Evolutionary conservation across 2,888 invertebrate species (phyloP).

Genomic region (Cacoxenus indagator): DNA sequence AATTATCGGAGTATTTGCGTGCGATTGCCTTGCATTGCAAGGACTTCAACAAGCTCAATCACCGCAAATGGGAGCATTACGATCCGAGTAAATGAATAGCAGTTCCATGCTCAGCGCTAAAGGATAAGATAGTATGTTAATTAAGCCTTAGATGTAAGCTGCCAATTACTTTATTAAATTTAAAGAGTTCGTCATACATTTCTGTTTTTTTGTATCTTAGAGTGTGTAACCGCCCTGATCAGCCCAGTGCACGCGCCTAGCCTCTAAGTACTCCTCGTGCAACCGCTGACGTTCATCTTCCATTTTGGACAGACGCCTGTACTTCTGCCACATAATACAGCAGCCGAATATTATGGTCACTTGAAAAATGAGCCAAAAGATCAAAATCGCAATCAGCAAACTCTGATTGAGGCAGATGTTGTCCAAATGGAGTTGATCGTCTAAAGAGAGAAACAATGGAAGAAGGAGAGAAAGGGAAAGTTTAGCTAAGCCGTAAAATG

Average conservation of each 20-base stretch:
- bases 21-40: constrained; percentile 84
- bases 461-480: neutral
- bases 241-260: constrained; percentile 81
- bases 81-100: constrained; percentile 58
- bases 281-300: constrained; percentile 71
- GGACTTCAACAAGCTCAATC: constrained; percentile 88
- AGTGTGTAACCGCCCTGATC: constrained; percentile 71
- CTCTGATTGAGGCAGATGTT: constrained; percentile 75
- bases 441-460: too few relatives aligned
- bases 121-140: constrained; percentile 4
- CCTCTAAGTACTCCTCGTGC: constrained; percentile 77
- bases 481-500: neutral
- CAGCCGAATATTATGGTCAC: constrained; percentile 73
- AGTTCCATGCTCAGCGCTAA: constrained; percentile 31
- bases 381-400: constrained; percentile 76
- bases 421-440: constrained; percentile 63
- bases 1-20: constrained; percentile 84
- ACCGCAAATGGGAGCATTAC: constrained; percentile 92
- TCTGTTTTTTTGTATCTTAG: constrained; percentile 33
- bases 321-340: constrained; percentile 73
- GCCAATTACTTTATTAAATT: constrained; percentile 16
- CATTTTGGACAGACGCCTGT: constrained; percentile 72
- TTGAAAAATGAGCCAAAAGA: constrained; percentile 76
- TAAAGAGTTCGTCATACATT: neutral
- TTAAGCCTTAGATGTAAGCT: neutral